Conservation (phyloP, 2,888 invertebrate genomes). For the Sympetrum striolatum region DNA sequence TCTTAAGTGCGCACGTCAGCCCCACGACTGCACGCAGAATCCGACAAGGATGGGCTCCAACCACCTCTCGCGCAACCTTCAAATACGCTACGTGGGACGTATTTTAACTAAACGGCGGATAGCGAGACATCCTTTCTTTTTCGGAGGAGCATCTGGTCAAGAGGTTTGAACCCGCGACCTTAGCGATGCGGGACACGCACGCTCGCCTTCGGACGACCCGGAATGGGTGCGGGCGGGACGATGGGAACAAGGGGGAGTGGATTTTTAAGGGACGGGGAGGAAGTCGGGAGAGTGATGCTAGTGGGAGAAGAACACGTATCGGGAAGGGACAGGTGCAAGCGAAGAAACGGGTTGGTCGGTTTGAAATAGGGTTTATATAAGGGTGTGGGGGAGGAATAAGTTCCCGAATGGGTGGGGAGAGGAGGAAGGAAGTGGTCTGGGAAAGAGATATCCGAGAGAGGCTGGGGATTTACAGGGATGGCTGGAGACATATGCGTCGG, state of each 20-base stretch:
- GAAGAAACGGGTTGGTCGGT: neutral
- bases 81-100: constrained; percentile 15
- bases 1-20: no score
- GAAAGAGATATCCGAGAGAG: constrained; percentile 27
- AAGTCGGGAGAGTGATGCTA: neutral
- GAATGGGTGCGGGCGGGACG: neutral
- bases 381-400: constrained; percentile 4
- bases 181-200: constrained; percentile 38
- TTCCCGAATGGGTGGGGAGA: constrained; percentile 14
- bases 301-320: neutral
- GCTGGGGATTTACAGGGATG: constrained; percentile 33
- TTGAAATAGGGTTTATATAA: neutral
- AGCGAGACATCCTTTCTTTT: neutral
- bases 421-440: constrained; percentile 7
- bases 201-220: constrained; percentile 22
- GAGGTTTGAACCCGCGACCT: constrained; percentile 39
- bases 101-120: constrained; percentile 26
- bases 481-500: constrained; percentile 36
- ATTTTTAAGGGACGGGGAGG: neutral
- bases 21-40: neutral
- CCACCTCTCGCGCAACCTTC: neutral
- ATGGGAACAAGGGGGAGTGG: neutral
- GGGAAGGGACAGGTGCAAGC: neutral
- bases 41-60: neutral
- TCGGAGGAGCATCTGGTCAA: constrained; percentile 16